Conservation (phyloP, 2,113 vertebrate species). For the Stictonetta naevosa region DNA sequence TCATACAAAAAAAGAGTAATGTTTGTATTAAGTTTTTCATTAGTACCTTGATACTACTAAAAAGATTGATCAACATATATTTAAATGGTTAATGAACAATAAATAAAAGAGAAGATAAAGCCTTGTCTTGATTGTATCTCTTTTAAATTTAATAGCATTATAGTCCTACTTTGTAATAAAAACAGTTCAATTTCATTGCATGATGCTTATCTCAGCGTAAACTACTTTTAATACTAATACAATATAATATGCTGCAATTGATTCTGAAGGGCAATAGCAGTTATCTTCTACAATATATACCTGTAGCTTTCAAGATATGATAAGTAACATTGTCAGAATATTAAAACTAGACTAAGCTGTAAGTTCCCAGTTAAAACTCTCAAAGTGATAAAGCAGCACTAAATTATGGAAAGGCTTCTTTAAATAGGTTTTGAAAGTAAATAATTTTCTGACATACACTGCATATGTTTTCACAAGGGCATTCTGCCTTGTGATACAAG, state of each 20-base stretch:
- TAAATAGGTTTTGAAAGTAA: not conserved
- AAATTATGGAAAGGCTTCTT: not conserved
- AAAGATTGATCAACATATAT: not conserved
- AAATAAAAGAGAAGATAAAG: not conserved
- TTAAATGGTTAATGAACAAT: not conserved
- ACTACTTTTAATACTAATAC: not conserved
- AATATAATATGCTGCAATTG: not conserved
- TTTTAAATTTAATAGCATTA: not conserved
- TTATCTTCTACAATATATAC: not conserved
- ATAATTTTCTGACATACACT: not conserved
- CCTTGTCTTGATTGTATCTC: not conserved
- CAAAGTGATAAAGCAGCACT: not conserved
- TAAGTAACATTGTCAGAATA: not conserved
- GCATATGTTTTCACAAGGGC: not conserved
- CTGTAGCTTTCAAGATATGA: not conserved
- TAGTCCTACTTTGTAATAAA: not conserved
- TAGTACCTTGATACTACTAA: not conserved
- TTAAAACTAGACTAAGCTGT: not conserved
- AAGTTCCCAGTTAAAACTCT: not conserved
- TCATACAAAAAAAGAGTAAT: not conserved
- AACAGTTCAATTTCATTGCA: not conserved
- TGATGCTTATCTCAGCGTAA: not conserved
- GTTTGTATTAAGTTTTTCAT: not conserved
- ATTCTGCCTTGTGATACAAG: not conserved
- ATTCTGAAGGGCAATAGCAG: not conserved